phyloP scores from a whole-genome alignment of 2,113 vertebrate species.

The Todiramphus chloris region DNA sequence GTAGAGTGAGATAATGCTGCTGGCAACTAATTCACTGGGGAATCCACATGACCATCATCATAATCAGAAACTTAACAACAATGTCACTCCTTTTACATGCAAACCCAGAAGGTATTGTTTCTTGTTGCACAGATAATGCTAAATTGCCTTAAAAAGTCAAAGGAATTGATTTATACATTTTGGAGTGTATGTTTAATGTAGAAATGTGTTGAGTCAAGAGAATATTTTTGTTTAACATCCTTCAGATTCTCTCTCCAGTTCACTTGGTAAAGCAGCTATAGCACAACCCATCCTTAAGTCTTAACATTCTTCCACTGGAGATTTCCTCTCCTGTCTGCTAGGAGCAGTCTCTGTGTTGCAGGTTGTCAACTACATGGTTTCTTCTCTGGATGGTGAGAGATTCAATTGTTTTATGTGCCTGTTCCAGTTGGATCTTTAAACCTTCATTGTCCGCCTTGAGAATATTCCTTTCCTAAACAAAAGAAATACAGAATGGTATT shows the following conservation, averaged over 20 bases:
- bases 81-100: background rate
- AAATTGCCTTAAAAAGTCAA: background rate
- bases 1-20: background rate
- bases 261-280: constrained; percentile 17
- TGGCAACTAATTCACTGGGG: background rate
- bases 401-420: constrained; percentile 87
- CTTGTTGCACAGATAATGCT: background rate
- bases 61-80: background rate
- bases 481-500: background rate
- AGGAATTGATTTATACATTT: background rate
- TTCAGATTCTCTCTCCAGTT: background rate
- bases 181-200: background rate
- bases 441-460: constrained; percentile 86
- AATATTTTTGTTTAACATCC: background rate
- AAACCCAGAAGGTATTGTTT: background rate
- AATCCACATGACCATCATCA: background rate
- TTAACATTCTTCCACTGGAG: background rate
- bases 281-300: background rate
- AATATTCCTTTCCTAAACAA: constrained; percentile 84
- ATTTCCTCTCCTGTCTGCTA: constrained; percentile 52
- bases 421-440: constrained; percentile 87
- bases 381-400: constrained; percentile 79
- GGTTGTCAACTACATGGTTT: constrained; percentile 65
- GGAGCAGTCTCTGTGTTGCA: constrained; percentile 64
- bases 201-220: background rate